Evolutionary conservation across 2,113 vertebrate species (phyloP).

Genomic region (Sigmodon hispidus): DNA sequence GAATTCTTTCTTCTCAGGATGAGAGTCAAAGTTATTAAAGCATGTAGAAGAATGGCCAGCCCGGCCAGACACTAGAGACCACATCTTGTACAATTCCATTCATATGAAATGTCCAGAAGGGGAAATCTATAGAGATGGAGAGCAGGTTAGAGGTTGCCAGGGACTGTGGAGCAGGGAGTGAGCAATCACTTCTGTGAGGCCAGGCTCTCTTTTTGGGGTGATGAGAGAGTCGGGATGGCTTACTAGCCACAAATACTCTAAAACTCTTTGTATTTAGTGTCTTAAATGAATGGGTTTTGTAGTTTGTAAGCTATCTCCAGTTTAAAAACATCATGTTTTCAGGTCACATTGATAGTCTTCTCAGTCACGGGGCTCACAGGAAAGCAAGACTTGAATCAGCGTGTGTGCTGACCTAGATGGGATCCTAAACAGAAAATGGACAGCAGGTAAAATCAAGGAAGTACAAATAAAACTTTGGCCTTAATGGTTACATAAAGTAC

Average conservation of each 20-base stretch:
- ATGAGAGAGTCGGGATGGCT: background rate
- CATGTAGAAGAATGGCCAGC: background rate
- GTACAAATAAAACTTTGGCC: background rate
- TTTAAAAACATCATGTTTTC: background rate
- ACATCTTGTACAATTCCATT: background rate
- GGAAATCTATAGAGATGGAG: background rate
- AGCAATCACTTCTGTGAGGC: background rate
- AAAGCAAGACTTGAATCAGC: background rate
- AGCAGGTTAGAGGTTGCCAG: background rate
- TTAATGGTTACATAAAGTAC: background rate
- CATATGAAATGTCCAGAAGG: slow-evolving; percentile 28
- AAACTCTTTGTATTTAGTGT: background rate
- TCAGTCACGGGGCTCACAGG: background rate
- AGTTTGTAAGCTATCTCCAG: background rate
- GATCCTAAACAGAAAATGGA: background rate
- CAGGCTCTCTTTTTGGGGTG: background rate
- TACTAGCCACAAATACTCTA: background rate
- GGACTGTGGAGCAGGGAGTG: background rate
- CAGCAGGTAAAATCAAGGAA: background rate
- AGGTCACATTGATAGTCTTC: background rate
- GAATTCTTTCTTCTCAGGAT: background rate
- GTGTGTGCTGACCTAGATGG: background rate
- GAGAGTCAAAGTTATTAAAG: slow-evolving; percentile 26
- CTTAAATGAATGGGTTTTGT: background rate
- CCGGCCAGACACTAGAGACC: background rate